Evolutionary conservation across 2,888 invertebrate species (phyloP).

Genomic region (Tolmerus cingulatus): DNA sequence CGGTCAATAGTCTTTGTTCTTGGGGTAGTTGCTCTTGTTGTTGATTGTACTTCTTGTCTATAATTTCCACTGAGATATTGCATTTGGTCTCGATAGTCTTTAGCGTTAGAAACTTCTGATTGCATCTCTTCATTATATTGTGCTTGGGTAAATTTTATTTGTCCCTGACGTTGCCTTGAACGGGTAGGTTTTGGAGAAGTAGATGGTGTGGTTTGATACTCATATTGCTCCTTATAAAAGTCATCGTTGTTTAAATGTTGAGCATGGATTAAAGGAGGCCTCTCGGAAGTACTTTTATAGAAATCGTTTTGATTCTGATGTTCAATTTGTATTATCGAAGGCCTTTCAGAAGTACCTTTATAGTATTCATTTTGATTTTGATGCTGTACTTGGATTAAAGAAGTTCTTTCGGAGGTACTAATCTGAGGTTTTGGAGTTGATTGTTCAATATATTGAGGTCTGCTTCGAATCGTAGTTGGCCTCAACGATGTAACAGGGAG

Average conservation of each 20-base stretch:
- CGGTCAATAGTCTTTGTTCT: constrained; percentile 53
- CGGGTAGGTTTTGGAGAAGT: constrained; percentile 14
- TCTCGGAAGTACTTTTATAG: not conserved
- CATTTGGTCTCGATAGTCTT: not conserved
- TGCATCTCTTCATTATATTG: not conserved
- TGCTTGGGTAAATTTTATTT: not conserved
- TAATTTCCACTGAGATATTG: not conserved
- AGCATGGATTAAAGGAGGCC: not conserved
- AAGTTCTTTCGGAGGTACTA: not conserved
- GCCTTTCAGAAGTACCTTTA: not conserved
- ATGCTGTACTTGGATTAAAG: not conserved
- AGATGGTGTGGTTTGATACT: not conserved
- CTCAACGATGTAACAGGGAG: constrained; percentile 52
- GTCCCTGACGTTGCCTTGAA: not conserved
- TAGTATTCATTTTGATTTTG: not conserved
- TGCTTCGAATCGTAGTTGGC: not conserved
- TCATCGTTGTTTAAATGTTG: not conserved
- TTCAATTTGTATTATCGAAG: not conserved
- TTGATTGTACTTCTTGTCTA: not conserved
- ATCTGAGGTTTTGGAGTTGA: not conserved
- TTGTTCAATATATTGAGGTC: not conserved
- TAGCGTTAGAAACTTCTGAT: not conserved
- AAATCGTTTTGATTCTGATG: not conserved
- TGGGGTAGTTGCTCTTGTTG: not conserved
- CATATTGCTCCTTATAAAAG: not conserved